These are phyloP conservation scores for Chrysaora quinquecirrha DNA, from an alignment of 30 jellyfish, hydroid and myxozoan species.

Conservation along the genomic window DNA sequence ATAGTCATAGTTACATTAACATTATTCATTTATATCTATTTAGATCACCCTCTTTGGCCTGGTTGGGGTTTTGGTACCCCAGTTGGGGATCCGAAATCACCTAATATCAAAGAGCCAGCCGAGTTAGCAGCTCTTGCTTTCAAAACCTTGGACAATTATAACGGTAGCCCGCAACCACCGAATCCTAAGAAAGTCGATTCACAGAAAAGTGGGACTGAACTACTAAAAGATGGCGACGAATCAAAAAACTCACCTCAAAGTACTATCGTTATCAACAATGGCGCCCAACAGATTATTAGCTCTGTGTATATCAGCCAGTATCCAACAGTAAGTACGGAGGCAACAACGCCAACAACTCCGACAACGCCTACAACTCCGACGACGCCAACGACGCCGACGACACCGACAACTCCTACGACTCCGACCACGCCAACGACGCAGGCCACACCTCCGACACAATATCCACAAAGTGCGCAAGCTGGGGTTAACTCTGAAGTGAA, in stretches of 20 bases:
- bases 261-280: constrained; percentile 25
- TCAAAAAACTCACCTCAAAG: constrained; percentile 34
- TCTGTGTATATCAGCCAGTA: constrained; percentile 24
- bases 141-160: constrained; percentile 50
- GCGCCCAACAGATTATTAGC: constrained; percentile 51
- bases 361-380: constrained; percentile 60
- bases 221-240: background rate
- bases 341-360: constrained; percentile 55
- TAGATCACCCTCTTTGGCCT: constrained; percentile 83
- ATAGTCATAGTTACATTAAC: too few species aligned
- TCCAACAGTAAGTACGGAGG: constrained; percentile 37
- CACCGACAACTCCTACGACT: constrained; percentile 71
- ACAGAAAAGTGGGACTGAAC: background rate
- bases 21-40: too few species aligned
- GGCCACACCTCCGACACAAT: constrained; percentile 28
- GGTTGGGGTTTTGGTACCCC: constrained; percentile 88
- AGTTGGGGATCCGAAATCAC: constrained; percentile 77
- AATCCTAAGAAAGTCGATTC: constrained; percentile 50
- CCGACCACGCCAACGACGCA: constrained; percentile 76
- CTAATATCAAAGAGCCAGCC: constrained; percentile 67
- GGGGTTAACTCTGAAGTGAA: background rate
- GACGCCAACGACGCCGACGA: constrained; percentile 67
- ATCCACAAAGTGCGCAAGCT: background rate
- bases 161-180: constrained; percentile 77
- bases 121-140: constrained; percentile 74